Conservation (phyloP, 2,113 vertebrate species). For the Dunckerocampus dactyliophorus region DNA sequence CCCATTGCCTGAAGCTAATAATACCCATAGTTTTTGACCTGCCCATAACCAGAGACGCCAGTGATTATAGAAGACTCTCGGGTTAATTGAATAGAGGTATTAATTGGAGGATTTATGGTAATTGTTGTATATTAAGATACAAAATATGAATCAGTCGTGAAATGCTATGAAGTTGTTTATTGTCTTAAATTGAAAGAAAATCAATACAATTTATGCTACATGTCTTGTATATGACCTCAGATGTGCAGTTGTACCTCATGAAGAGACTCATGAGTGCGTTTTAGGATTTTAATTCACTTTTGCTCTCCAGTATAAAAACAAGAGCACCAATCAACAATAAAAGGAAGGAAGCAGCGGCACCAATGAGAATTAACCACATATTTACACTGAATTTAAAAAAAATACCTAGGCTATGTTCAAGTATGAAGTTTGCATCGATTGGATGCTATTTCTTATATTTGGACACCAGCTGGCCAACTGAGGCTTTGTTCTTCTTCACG, state of each 20-base stretch:
- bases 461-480: slow-evolving; percentile 78
- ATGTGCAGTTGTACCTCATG: not conserved
- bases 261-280: not conserved
- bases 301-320: slow-evolving; percentile 28
- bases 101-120: too few species aligned
- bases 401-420: not conserved
- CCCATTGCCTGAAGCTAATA: too few species aligned
- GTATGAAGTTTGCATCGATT: not conserved
- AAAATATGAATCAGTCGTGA: too few species aligned
- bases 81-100: too few species aligned
- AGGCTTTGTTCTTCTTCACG: slow-evolving; percentile 74
- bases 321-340: not conserved
- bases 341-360: not conserved
- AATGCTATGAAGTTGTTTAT: too few species aligned
- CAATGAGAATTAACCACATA: slow-evolving; percentile 5
- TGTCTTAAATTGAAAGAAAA: too few species aligned
- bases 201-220: too few species aligned
- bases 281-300: slow-evolving; percentile 19
- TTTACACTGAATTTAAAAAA: not conserved
- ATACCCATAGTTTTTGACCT: too few species aligned
- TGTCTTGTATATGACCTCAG: too few species aligned
- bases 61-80: too few species aligned
- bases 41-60: too few species aligned
- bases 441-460: slow-evolving; percentile 82
- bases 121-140: too few species aligned